Conservation (phyloP, 2,113 vertebrate genomes). For the Lamprotornis superbus region DNA sequence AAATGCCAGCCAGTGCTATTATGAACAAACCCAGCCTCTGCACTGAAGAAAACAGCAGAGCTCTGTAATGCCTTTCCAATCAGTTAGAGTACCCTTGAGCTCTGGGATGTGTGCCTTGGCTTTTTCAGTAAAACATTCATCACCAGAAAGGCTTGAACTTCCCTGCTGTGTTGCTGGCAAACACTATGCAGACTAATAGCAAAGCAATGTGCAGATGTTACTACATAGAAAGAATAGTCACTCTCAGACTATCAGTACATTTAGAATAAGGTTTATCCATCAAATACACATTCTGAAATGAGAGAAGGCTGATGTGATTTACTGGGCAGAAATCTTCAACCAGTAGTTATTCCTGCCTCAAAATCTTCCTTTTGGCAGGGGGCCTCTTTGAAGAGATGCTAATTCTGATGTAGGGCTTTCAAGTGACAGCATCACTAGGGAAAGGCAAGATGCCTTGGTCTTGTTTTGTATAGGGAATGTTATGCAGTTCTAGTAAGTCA, state of each 20-base stretch:
- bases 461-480: not conserved
- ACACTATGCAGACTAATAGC: not conserved
- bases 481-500: not conserved
- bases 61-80: not conserved
- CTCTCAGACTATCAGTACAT: not conserved
- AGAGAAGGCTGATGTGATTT: not conserved
- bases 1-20: not conserved
- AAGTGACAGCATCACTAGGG: not conserved
- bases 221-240: not conserved
- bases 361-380: not conserved
- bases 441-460: not conserved
- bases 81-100: not conserved
- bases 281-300: not conserved
- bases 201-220: slow-evolving; percentile 3
- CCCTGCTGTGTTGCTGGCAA: not conserved
- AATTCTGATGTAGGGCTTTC: not conserved
- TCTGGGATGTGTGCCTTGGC: not conserved
- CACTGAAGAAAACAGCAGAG: not conserved
- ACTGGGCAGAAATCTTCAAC: not conserved
- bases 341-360: not conserved
- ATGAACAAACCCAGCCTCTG: not conserved
- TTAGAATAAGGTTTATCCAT: not conserved
- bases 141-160: not conserved
- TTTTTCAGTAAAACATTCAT: not conserved
- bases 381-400: not conserved